These are phyloP conservation scores for Paralichthys olivaceus DNA, from an alignment of 2,113 vertebrate species.

Conservation along the genomic window DNA sequence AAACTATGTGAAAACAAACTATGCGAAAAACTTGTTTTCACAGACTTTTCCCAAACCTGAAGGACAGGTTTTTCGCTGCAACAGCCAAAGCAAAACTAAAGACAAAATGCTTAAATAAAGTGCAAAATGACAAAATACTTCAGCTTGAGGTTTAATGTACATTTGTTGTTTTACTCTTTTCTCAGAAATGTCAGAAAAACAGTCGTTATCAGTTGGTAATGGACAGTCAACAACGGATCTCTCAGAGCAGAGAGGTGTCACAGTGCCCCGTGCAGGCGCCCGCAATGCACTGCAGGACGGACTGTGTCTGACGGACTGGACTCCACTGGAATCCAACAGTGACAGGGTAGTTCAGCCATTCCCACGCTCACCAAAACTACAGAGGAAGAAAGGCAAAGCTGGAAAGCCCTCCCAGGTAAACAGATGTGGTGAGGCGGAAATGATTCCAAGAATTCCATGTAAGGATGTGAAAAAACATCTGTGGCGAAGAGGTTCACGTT, in stretches of 20 bases:
- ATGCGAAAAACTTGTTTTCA: not conserved
- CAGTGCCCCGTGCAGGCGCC: conserved; percentile 28
- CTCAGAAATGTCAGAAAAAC: conserved; percentile 70
- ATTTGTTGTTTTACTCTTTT: not conserved
- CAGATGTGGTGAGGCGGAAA: not conserved
- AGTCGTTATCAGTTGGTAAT: not conserved
- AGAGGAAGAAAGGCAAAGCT: conserved; percentile 45
- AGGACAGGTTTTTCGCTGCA: conserved; percentile 10
- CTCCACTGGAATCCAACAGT: conserved; percentile 29
- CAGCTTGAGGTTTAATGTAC: not conserved
- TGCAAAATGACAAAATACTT: fast-evolving
- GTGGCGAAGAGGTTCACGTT: no score
- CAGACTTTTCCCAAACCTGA: conserved; percentile 3
- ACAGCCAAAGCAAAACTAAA: not conserved
- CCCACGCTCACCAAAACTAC: conserved; percentile 76
- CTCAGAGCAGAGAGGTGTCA: not conserved
- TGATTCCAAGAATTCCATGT: not conserved
- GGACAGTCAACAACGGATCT: not conserved
- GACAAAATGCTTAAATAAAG: not conserved
- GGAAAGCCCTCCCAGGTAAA: conserved; percentile 60
- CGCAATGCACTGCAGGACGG: conserved; percentile 27
- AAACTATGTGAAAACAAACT: not conserved
- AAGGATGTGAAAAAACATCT: no score
- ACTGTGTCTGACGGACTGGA: conserved; percentile 9
- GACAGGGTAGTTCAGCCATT: conserved; percentile 68